These are phyloP conservation scores for Gymnosoma rotundatum DNA, from an alignment of 2,888 invertebrate genomes.

Conservation along the genomic window DNA sequence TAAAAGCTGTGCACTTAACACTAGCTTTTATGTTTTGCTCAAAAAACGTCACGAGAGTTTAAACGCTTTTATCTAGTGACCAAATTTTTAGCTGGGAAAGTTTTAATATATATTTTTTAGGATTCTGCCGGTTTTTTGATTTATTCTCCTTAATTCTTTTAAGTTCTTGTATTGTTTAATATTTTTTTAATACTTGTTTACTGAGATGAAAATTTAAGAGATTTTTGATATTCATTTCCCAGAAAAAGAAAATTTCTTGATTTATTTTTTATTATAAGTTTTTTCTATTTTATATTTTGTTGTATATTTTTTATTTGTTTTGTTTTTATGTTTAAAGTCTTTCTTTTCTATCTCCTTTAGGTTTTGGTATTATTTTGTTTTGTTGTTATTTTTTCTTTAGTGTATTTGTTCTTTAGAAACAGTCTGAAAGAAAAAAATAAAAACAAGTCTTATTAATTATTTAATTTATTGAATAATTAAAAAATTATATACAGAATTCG, in stretches of 20 bases:
- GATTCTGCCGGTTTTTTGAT: slow-evolving; percentile 8
- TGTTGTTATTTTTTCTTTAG: slow-evolving; percentile 46
- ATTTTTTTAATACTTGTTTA: slow-evolving; percentile 9
- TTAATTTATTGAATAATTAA: neutral
- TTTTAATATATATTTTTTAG: neutral
- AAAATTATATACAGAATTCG: neutral
- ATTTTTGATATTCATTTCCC: slow-evolving; percentile 40
- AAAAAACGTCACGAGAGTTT: neutral
- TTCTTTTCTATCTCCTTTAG: slow-evolving; percentile 66
- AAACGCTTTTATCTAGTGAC: neutral
- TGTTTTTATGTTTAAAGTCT: slow-evolving; percentile 54
- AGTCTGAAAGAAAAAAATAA: slow-evolving; percentile 54
- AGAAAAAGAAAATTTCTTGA: slow-evolving; percentile 38
- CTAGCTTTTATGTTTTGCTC: slow-evolving; percentile 20
- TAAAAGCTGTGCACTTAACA: slow-evolving; percentile 25
- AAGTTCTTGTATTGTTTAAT: slow-evolving; percentile 1
- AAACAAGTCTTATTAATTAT: neutral
- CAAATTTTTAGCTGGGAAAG: too few species aligned
- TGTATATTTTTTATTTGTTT: too few species aligned
- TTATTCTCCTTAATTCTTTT: slow-evolving; percentile 12
- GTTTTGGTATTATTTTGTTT: slow-evolving; percentile 35
- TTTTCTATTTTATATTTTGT: slow-evolving; percentile 39
- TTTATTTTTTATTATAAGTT: slow-evolving; percentile 30
- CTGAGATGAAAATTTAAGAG: slow-evolving; percentile 6
- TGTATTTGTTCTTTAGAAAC: slow-evolving; percentile 59